phyloP scores from a whole-genome alignment of 1,140 invertebrate species.

The Protaetia brevitarsis region DNA sequence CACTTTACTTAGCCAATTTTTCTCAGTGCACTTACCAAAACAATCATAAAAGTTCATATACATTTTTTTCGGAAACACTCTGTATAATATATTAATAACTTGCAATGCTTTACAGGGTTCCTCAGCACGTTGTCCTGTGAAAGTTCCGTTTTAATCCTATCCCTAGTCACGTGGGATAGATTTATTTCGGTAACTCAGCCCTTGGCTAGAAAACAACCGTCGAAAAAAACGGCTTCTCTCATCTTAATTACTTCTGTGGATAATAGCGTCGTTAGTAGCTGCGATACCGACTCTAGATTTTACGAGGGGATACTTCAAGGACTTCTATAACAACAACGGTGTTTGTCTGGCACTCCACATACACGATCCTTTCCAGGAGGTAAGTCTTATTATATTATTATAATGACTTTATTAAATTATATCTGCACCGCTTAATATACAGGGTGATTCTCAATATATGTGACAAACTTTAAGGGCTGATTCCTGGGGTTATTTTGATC shows the following conservation, averaged over 20 bases:
- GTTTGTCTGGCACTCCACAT: conserved; percentile 64
- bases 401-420: not conserved
- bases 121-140: conserved; percentile 66
- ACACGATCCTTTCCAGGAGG: conserved; percentile 59
- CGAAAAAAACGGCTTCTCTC: conserved; percentile 45
- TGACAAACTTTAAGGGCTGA: too few relatives aligned
- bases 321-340: conserved; percentile 61
- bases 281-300: conserved; percentile 50
- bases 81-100: too few relatives aligned
- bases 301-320: conserved; percentile 51
- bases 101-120: conserved; percentile 53
- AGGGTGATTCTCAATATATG: too few relatives aligned
- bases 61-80: too few relatives aligned
- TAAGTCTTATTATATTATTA: too few relatives aligned
- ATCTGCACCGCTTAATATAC: too few relatives aligned
- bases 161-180: conserved; percentile 62
- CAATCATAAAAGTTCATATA: too few relatives aligned
- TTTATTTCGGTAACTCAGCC: conserved; percentile 61
- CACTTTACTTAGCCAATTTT: too few relatives aligned
- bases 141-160: conserved; percentile 62
- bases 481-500: too few relatives aligned
- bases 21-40: too few relatives aligned
- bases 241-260: conserved; percentile 55
- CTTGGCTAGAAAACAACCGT: conserved; percentile 49
- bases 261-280: conserved; percentile 52